phyloP scores from a whole-genome alignment of 2,113 vertebrate genomes.

The Tinamus guttatus region DNA sequence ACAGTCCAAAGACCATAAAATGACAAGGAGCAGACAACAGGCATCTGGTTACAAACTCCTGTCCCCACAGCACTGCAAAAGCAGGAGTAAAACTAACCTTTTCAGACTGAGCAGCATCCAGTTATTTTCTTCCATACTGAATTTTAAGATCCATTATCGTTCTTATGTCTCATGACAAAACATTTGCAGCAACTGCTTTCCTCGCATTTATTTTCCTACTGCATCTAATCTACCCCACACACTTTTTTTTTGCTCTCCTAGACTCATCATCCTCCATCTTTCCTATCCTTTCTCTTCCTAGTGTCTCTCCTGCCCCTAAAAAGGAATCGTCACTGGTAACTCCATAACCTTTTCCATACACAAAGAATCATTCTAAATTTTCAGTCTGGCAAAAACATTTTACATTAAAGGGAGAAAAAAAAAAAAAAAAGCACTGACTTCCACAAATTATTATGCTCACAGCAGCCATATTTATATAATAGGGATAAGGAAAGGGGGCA shows the following conservation, averaged over 20 bases:
- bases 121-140: not conserved
- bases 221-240: not conserved
- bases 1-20: not conserved
- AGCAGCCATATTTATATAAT: not conserved
- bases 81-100: not conserved
- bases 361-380: not conserved
- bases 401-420: not conserved
- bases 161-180: not conserved
- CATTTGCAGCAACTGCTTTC: not conserved
- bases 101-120: not conserved
- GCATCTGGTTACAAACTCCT: not conserved
- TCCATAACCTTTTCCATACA: not conserved
- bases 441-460: not conserved
- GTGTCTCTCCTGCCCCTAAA: not conserved
- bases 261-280: not conserved
- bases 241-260: not conserved
- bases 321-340: not conserved
- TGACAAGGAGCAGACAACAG: not conserved
- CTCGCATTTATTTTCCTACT: not conserved
- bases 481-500: not conserved
- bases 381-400: not conserved
- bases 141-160: not conserved
- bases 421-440: not conserved
- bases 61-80: not conserved
- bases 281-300: not conserved